Evolutionary conservation across 2,888 invertebrate genomes (phyloP), one percentile per base, ranked within the genome.

Genomic region (Slavum lentiscoides): DNA sequence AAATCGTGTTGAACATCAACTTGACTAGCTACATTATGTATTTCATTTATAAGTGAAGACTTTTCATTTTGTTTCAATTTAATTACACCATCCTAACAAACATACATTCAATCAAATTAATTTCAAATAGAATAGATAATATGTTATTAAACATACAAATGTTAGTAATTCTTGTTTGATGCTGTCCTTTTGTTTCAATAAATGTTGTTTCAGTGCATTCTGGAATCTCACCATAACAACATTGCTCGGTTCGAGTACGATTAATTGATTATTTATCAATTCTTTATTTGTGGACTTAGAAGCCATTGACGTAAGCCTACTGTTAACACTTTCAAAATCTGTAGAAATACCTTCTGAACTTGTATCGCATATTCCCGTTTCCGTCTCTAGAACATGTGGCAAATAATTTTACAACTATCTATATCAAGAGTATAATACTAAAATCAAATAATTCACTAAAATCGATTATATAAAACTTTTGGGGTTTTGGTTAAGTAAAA

Each of bases 171-270:
- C 73, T 74, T 74, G 49, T 19, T 53, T 37, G 7, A 81, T 55
- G 4, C 49, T 61, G 5, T 74, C 58, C 7, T 59, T 90, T 83
- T 93, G 91, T 76, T 90, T 90, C 68, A 89, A 85, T 0, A 94
- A 88, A 86, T 93, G 92, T 61, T 89, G 87, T 84, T 89, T 90
- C 3, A 94, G 88, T 0, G 92, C 90, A 83, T 89, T 87, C 87
- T 94, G 94, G 87, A 94, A 94, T 84, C 89, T 89, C 84, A 89
- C 88, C 89, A 94, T 90, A 70, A 93, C 88, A 0, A 92, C 92
- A 86, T 94, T 93, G 76, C 92, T 89, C 0, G 93, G 90, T 82
- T 92, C 90, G 83, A 94, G 86, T 55, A 92, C 89, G 1, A 80
- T 64, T 15, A 80, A 15, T 72, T 80, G 72, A 15, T 62, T 58